phyloP scores from a whole-genome alignment of 1,140 invertebrate genomes.

The Ceratina japonica region DNA sequence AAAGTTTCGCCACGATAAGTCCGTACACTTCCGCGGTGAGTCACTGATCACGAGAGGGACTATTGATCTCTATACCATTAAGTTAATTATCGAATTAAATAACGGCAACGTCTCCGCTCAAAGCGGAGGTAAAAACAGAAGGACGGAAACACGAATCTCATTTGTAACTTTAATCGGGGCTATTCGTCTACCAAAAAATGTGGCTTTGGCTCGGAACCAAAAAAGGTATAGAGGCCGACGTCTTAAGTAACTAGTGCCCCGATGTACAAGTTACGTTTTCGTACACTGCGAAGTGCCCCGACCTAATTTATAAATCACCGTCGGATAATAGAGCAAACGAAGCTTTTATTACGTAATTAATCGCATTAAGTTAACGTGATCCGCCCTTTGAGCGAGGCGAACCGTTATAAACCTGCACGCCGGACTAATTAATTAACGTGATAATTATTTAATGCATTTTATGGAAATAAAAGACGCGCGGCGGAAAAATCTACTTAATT shows the following conservation, averaged over 20 bases:
- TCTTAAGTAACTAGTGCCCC: not conserved
- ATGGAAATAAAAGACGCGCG: too few species aligned
- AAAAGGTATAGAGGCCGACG: not conserved
- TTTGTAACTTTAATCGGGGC: conserved; percentile 1
- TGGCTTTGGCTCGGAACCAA: conserved; percentile 13
- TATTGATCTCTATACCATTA: too few species aligned
- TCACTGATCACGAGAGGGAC: too few species aligned
- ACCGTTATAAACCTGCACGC: too few species aligned
- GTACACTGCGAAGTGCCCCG: not conserved
- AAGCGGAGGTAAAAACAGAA: not conserved
- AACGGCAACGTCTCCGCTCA: not conserved
- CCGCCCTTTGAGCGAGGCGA: too few species aligned
- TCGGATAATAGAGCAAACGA: not conserved
- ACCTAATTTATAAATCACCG: not conserved
- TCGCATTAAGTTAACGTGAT: not conserved
- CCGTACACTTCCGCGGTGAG: too few species aligned
- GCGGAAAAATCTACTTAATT: too few species aligned
- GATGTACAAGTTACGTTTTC: not conserved
- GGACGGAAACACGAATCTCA: not conserved
- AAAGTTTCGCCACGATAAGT: too few species aligned
- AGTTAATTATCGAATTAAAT: not conserved
- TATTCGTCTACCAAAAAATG: conserved; percentile 10
- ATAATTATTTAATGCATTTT: too few species aligned
- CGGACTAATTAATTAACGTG: too few species aligned
- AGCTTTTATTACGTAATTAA: not conserved